Percentiles rank a stretch among this genome's conserved stretches.
Evolutionary conservation across 2,113 vertebrate genomes (phyloP).

Genomic region (Tringa solitaria): DNA sequence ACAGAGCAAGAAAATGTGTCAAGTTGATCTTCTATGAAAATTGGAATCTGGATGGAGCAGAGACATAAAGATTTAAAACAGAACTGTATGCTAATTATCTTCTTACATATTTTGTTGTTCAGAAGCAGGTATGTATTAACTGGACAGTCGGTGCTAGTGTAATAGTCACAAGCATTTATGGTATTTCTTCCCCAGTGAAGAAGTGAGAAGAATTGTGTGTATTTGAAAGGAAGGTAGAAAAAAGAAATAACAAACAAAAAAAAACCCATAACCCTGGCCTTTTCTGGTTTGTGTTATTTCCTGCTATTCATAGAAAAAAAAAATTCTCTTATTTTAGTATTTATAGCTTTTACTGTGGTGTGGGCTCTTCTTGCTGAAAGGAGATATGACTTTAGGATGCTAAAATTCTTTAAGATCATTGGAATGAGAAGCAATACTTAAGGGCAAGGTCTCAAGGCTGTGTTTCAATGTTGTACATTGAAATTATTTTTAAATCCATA

Average conservation of each 20-base stretch:
- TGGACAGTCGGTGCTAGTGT: neutral
- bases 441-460: neutral
- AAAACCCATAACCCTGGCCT: fast-evolving
- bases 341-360: neutral
- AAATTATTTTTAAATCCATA: neutral
- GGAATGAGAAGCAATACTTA: neutral
- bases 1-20: neutral
- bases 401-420: neutral
- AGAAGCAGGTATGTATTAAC: neutral
- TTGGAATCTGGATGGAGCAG: neutral
- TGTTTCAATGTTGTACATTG: neutral
- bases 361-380: neutral
- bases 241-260: neutral
- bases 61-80: neutral
- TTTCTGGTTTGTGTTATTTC: neutral
- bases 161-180: neutral
- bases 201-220: neutral
- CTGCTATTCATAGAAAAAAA: neutral
- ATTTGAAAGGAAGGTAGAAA: neutral
- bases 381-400: neutral
- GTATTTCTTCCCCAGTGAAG: neutral
- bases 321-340: neutral
- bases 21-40: neutral
- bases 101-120: neutral
- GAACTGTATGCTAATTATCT: neutral